A percentile compares a stretch with the other conserved stretches of the same genome.
These are phyloP conservation scores for Palythoa grandiflora DNA, from an alignment of 92 coral and sea anemone genomes.

Conservation along the genomic window DNA sequence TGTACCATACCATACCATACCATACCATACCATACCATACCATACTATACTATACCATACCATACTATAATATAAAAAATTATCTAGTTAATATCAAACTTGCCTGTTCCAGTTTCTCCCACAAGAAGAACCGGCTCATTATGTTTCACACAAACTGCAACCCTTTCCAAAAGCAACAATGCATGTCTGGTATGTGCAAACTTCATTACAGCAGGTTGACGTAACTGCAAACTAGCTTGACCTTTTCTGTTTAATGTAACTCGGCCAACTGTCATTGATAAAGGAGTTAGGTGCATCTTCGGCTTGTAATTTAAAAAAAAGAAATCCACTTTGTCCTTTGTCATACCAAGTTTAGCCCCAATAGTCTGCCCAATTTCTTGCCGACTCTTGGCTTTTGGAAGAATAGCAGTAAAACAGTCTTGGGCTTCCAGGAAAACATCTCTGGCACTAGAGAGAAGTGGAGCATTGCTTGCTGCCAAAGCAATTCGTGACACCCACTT, in stretches of 20 bases:
- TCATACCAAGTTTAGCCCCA: constrained; percentile 93
- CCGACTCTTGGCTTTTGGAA: constrained; percentile 75
- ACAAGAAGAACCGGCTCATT: constrained; percentile 93
- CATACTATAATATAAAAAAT: too few relatives aligned
- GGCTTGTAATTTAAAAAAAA: constrained; percentile 86
- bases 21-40: too few relatives aligned
- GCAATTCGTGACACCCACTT: constrained; percentile 91
- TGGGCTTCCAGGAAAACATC: constrained; percentile 96
- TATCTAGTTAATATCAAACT: not conserved
- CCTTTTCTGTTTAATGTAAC: constrained; percentile 70
- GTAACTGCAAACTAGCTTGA: not conserved
- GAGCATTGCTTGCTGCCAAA: constrained; percentile 64
- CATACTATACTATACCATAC: too few relatives aligned
- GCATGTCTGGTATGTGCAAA: constrained; percentile 97
- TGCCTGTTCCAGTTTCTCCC: constrained; percentile 98
- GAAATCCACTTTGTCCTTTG: constrained; percentile 89
- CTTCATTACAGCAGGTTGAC: constrained; percentile 31
- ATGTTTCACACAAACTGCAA: constrained; percentile 87
- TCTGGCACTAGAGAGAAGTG: constrained; percentile 67
- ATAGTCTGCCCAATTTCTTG: constrained; percentile 74
- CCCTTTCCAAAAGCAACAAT: constrained; percentile 84
- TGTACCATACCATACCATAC: too few relatives aligned
- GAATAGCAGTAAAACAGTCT: constrained; percentile 91
- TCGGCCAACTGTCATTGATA: constrained; percentile 89
- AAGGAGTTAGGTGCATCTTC: constrained; percentile 73